Evolutionary conservation across 2,797 vertebrate species (phyloP), one percentile per base, ranked within the genome.

Genomic region (Sebastiscus tertius): DNA sequence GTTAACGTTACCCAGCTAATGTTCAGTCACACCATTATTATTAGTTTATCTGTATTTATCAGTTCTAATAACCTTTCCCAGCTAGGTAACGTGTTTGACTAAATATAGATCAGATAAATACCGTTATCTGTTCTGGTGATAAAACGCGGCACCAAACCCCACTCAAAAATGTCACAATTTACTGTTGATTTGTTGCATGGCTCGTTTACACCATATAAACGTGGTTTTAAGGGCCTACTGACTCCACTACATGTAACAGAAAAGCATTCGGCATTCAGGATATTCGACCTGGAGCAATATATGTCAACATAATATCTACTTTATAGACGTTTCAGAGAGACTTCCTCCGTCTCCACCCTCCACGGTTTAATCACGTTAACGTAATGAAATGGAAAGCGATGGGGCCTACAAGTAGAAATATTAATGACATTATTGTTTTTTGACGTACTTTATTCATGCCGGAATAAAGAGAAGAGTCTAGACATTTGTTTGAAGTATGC

Each of bases 211-310:
- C 1, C 20, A 0, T 0, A 11, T 5, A 2, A 4, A 39, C 4
- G 1, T 12, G 33, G 3, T 9, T 72, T 39, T 18, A 22, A 9
- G 0, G 11, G 1, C 1, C 4, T 7, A 7, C 0, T 0, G 0
- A 5, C 5, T 10, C 0, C 0, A 1, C 6, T 2, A 33, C 1
- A 59, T 2, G 1, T 1, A 6, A 49, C 1, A 68, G 0, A 3
- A 7, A 2, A 13, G 1, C 1, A 60, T 67, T 67, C 70, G 64
- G 20, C 52, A 12, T 4, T 6, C 2, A 36, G 2, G 0, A 16
- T 8, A 34, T 7, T 72, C 18, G 8, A 79, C 13, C 8, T 46
- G 5, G 2, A 24, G 3, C 22, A 12, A 55, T 0, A 8, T 2
- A 26, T 52, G 24, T 39, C 1, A 20, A 27, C 3, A 59, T 46